These are phyloP conservation scores for Hyles lineata DNA, from an alignment of 2,888 invertebrate genomes.

Conservation along the genomic window DNA sequence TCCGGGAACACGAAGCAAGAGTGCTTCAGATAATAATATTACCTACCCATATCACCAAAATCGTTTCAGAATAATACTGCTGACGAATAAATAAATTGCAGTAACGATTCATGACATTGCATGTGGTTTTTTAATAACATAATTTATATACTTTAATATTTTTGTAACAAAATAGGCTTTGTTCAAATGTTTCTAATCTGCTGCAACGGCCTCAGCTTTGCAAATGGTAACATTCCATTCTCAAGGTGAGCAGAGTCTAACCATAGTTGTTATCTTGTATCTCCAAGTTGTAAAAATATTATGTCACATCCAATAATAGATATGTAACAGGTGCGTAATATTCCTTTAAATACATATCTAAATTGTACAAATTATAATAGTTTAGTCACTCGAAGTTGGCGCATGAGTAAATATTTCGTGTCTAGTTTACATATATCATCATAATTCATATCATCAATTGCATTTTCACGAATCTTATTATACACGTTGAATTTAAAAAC, in stretches of 20 bases:
- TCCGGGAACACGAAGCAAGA: too few species aligned
- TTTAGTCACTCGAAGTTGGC: not conserved
- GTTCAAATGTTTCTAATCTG: constrained; percentile 19
- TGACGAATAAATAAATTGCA: too few species aligned
- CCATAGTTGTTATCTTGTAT: constrained; percentile 62
- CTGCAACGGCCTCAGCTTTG: constrained; percentile 49
- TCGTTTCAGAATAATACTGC: too few species aligned
- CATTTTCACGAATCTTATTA: not conserved
- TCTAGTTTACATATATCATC: not conserved
- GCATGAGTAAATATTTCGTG: not conserved
- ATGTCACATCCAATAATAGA: constrained; percentile 59
- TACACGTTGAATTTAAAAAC: not conserved
- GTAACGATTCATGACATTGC: not conserved
- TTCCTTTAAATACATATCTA: not conserved
- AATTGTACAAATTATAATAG: not conserved
- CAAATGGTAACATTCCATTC: constrained; percentile 73
- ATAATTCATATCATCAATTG: not conserved
- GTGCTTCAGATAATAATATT: too few species aligned
- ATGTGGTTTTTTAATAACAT: not conserved
- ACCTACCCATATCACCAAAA: too few species aligned
- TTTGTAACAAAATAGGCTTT: constrained; percentile 6
- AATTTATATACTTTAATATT: not conserved
- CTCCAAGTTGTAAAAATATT: constrained; percentile 58
- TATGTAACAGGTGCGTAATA: constrained; percentile 23
- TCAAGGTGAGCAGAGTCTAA: constrained; percentile 71